phyloP scores from a whole-genome alignment of 2,113 vertebrate species.

The Rhagologus leucostigma region DNA sequence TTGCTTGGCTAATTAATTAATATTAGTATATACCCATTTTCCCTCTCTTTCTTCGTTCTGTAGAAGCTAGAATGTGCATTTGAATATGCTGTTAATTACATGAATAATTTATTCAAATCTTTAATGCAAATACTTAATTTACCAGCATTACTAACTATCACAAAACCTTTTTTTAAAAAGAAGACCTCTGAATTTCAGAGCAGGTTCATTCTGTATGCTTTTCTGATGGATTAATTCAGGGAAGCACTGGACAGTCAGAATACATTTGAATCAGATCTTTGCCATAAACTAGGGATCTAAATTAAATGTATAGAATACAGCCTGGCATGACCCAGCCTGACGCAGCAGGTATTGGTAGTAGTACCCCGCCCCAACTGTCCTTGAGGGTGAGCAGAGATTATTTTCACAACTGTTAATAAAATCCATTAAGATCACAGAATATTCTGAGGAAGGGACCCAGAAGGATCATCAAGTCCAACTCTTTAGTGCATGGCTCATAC shows the following conservation, averaged over 20 bases:
- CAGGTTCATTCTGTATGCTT: not conserved
- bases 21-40: not conserved
- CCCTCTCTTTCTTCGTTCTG: not conserved
- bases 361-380: not conserved
- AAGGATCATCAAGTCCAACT: not conserved
- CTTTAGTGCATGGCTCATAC: not conserved
- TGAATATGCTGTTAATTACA: not conserved
- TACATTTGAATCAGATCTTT: not conserved
- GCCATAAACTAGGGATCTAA: not conserved
- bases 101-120: not conserved
- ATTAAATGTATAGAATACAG: not conserved
- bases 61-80: not conserved
- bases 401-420: not conserved
- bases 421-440: not conserved
- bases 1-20: constrained; percentile 34
- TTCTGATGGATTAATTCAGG: not conserved
- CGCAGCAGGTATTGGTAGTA: not conserved
- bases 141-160: not conserved
- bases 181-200: not conserved
- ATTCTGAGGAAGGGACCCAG: not conserved
- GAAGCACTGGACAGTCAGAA: not conserved
- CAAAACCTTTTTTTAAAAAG: not conserved
- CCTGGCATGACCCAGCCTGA: not conserved
- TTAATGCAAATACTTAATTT: not conserved
- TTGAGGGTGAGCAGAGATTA: not conserved